A percentile compares a stretch with the other conserved stretches of the same genome.
These are phyloP conservation scores for Alligator mississippiensis DNA, from an alignment of 2,113 vertebrate species.

Conservation along the genomic window DNA sequence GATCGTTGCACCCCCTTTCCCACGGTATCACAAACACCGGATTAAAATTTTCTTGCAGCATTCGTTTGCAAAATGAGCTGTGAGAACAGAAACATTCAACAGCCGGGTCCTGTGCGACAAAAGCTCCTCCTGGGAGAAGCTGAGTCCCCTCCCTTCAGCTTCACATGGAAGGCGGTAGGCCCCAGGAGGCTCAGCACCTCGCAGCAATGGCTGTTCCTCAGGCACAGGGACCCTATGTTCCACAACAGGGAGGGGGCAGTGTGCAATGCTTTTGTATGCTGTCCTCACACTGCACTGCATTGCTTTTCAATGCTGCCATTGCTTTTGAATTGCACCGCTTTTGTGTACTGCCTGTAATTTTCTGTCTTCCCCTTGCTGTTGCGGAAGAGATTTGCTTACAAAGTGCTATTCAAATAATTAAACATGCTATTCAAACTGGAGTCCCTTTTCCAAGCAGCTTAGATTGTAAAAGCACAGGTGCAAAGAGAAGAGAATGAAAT, in stretches of 20 bases:
- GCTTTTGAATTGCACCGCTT: not conserved
- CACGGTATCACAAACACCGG: not conserved
- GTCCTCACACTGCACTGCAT: not conserved
- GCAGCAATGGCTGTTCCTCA: not conserved
- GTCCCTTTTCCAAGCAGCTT: not conserved
- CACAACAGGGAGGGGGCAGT: not conserved
- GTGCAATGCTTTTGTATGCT: not conserved
- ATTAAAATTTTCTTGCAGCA: not conserved
- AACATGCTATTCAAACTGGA: not conserved
- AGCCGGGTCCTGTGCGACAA: not conserved
- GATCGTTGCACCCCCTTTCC: not conserved
- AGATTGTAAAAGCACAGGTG: not conserved
- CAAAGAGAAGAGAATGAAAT: not conserved
- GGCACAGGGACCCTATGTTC: not conserved
- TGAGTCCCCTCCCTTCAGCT: not conserved
- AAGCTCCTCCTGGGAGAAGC: not conserved
- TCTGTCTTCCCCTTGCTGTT: not conserved
- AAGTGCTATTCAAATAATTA: not conserved
- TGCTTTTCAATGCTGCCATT: not conserved
- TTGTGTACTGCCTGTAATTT: not conserved
- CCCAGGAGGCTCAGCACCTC: not conserved
- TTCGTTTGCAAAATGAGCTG: not conserved
- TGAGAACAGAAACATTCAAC: not conserved
- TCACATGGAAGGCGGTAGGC: not conserved
- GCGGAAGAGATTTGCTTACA: not conserved